phyloP scores from a whole-genome alignment of 2,797 vertebrate species.

The Rhincodon typus region DNA sequence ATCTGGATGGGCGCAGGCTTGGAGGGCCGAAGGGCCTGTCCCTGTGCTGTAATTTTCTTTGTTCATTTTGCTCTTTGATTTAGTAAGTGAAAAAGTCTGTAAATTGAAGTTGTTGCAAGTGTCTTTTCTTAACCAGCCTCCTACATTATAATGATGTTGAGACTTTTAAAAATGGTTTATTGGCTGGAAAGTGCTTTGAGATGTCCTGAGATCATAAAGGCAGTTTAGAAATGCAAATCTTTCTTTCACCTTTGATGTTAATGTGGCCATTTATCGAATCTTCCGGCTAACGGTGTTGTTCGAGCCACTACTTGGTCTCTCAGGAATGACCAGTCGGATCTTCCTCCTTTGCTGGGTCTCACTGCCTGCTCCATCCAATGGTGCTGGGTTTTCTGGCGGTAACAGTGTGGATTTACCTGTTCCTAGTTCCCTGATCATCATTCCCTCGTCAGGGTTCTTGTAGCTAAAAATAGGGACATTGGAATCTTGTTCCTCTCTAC shows the following conservation, averaged over 20 bases:
- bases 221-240: not conserved
- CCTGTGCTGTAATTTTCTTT: too few relatives aligned
- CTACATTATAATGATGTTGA: not conserved
- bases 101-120: too few relatives aligned
- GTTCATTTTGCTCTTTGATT: too few relatives aligned
- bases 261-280: not conserved
- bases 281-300: not conserved
- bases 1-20: too few relatives aligned
- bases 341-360: conserved; percentile 55
- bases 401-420: not conserved
- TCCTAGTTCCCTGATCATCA: not conserved
- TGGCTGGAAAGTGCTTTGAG: not conserved
- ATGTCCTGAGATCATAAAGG: not conserved
- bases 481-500: not conserved
- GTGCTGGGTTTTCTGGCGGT: not conserved
- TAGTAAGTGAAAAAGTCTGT: too few relatives aligned
- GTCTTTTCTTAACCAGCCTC: not conserved
- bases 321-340: conserved; percentile 51
- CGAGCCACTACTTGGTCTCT: not conserved
- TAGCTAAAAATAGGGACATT: not conserved
- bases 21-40: too few relatives aligned
- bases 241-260: not conserved
- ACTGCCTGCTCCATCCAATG: not conserved
- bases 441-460: not conserved
- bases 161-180: not conserved